A percentile compares a stretch with the other conserved stretches of the same genome.
Conservation (phyloP, 2,113 vertebrate species). For the Poicephalus meyeri region DNA sequence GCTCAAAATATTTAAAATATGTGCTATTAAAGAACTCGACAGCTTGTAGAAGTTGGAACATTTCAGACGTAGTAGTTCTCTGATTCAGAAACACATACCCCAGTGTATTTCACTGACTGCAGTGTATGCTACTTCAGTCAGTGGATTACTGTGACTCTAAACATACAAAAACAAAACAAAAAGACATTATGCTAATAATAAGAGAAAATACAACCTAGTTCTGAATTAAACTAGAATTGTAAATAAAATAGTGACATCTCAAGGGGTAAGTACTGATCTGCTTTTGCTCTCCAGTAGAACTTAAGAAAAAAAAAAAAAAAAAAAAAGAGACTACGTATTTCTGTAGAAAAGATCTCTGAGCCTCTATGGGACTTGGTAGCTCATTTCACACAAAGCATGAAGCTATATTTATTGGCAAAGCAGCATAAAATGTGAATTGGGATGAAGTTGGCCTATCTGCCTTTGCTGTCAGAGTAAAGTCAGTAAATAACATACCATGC, state of each 20-base stretch:
- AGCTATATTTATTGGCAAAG: not conserved
- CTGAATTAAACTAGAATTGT: not conserved
- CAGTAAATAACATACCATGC: not conserved
- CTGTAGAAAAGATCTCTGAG: not conserved
- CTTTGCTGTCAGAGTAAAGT: not conserved
- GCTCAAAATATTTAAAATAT: not conserved
- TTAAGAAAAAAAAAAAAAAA: not conserved
- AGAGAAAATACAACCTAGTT: not conserved
- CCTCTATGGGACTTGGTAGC: not conserved
- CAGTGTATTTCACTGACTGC: not conserved
- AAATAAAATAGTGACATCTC: not conserved
- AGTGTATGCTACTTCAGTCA: not conserved
- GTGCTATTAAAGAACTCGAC: not conserved
- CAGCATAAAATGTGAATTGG: not conserved
- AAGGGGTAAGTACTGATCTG: not conserved
- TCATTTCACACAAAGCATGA: not conserved
- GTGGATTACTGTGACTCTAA: not conserved
- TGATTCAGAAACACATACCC: constrained; percentile 35
- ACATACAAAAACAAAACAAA: constrained; percentile 52
- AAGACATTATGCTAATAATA: not conserved
- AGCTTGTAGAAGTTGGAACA: constrained; percentile 8
- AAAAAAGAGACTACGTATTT: not conserved
- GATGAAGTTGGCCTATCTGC: not conserved
- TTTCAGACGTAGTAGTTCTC: constrained; percentile 27
- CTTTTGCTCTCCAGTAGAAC: not conserved